These are phyloP conservation scores for Malurus cyaneus DNA, from an alignment of 2,113 vertebrate species.

Conservation along the genomic window DNA sequence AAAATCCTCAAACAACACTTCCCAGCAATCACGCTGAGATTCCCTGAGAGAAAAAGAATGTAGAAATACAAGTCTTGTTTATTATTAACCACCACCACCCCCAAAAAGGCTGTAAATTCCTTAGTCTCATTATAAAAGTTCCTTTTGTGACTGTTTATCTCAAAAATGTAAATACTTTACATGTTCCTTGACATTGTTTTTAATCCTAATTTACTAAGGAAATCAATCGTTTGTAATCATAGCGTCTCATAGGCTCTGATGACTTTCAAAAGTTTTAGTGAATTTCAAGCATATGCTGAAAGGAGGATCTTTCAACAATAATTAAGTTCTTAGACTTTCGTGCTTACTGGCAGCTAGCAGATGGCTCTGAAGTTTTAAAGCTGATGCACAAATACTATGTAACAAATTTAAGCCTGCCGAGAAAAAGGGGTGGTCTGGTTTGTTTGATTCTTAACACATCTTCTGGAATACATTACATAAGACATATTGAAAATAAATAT, in stretches of 20 bases:
- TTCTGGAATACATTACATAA: not conserved
- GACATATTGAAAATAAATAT: not conserved
- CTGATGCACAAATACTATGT: not conserved
- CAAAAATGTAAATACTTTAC: not conserved
- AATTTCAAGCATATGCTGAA: not conserved
- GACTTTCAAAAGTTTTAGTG: not conserved
- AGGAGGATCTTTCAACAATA: not conserved
- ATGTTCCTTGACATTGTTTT: not conserved
- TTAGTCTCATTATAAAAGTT: not conserved
- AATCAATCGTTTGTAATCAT: not conserved
- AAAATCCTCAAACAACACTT: not conserved
- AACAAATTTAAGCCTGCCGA: not conserved
- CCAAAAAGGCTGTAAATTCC: not conserved
- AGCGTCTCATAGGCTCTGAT: not conserved
- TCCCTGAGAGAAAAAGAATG: not conserved
- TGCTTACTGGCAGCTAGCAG: not conserved
- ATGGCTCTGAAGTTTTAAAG: not conserved
- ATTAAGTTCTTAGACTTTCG: not conserved
- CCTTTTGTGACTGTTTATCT: not conserved
- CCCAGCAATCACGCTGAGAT: not conserved
- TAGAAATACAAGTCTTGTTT: not conserved
- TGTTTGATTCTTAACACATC: not conserved
- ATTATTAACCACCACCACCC: not conserved
- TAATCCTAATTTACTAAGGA: not conserved
- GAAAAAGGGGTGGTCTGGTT: not conserved